phyloP scores from a whole-genome alignment of 2,797 vertebrate species.

The Pseudochromis fuscus region DNA sequence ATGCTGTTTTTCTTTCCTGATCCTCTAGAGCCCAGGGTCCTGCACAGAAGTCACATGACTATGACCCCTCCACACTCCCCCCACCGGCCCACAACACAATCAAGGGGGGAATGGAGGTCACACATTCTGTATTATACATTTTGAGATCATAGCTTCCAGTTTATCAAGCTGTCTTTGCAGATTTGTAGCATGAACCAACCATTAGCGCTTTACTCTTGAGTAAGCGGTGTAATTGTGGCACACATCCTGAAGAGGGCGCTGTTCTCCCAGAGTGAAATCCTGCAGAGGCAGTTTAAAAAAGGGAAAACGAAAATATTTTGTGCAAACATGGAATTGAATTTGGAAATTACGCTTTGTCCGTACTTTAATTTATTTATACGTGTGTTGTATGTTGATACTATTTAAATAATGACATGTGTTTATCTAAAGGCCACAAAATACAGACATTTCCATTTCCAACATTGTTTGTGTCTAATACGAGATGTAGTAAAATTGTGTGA shows the following conservation, averaged over 20 bases:
- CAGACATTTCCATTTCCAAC: too few relatives aligned
- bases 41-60: slow-evolving; percentile 96
- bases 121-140: neutral
- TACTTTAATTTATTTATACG: too few relatives aligned
- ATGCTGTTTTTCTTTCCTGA: slow-evolving; percentile 12
- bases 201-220: neutral
- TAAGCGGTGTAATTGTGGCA: neutral
- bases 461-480: too few relatives aligned
- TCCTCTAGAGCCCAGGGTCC: slow-evolving; percentile 90
- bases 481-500: too few relatives aligned
- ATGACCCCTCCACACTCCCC: slow-evolving; percentile 69
- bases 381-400: too few relatives aligned
- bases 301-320: too few relatives aligned
- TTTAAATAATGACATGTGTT: too few relatives aligned
- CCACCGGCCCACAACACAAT: slow-evolving; percentile 53
- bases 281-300: neutral
- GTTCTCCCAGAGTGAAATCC: neutral
- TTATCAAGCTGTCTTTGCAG: neutral
- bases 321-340: neutral
- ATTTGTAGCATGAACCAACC: neutral
- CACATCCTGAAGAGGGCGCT: neutral
- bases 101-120: slow-evolving; percentile 28
- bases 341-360: neutral
- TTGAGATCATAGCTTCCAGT: neutral
- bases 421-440: too few relatives aligned